Conservation (phyloP, 2,113 vertebrate species). For the Ammospiza nelsoni region DNA sequence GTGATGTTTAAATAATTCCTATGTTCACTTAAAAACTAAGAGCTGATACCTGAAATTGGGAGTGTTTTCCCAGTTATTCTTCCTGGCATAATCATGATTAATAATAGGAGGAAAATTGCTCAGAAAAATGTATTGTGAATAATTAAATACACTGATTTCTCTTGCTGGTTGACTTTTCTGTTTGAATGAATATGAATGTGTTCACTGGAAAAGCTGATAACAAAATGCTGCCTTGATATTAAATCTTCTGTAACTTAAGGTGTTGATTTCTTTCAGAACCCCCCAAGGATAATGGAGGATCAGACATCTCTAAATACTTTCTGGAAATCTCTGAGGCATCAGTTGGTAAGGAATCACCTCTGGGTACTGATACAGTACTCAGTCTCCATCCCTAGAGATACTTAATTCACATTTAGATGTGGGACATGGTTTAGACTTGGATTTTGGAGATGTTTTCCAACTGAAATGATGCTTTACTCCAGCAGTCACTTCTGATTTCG, state of each 20-base stretch:
- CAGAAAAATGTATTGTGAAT: not conserved
- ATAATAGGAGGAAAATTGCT: not conserved
- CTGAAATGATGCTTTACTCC: not conserved
- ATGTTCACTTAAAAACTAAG: not conserved
- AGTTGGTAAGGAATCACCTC: constrained; percentile 60
- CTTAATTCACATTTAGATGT: not conserved
- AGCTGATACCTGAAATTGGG: not conserved
- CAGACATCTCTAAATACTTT: constrained; percentile 74
- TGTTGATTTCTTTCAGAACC: constrained; percentile 69
- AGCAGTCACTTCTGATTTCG: not conserved
- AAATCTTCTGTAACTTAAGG: not conserved
- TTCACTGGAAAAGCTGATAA: not conserved
- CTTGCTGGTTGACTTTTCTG: not conserved
- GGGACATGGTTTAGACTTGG: not conserved
- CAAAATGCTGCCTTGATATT: not conserved
- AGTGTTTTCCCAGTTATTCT: not conserved
- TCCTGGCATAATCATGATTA: not conserved
- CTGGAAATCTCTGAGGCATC: constrained; percentile 74
- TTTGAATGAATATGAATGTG: not conserved
- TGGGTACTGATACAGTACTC: not conserved
- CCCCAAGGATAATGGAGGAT: constrained; percentile 80
- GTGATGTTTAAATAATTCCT: not conserved
- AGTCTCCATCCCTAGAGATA: not conserved
- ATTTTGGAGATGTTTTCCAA: not conserved
- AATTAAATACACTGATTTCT: not conserved